Base-by-base conservation (phyloP, 2,797 vertebrate genomes). In the Eulemur rubriventer region DNA sequence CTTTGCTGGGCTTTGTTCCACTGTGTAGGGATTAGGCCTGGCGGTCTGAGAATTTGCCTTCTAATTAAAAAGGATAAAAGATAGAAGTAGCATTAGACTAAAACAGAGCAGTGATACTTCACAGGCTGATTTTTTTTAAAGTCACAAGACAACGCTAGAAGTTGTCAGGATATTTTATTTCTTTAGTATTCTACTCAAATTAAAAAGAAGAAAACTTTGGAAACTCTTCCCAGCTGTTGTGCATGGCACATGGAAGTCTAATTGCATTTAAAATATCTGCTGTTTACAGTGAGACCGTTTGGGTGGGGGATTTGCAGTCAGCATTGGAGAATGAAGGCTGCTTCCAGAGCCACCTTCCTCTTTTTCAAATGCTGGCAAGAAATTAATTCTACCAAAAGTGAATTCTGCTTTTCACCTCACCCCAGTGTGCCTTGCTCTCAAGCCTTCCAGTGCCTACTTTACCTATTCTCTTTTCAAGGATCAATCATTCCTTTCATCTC, bases 61-160 rank as follows among this genome's bases (percentile, higher is more conserved):
- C 99, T 99, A 99, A 99, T 99, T 99, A 99, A 99, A 99, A 99
- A 99, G 99, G 99, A 99, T 99, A 99, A 99, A 99, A 99, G 99
- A 99, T 99, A 99, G 99, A 99, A 99, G 99, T 99, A 99, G 99
- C 99, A 99, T 99, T 99, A 99, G 99, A 99, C 99, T 99, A 99
- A 99, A 99, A 99, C 99, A 99, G 99, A 99, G 99, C 99, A 99
- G 99, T 99, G 99, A 99, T 99, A 99, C 99, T 99, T 99, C 98
- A 98, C 99, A 98, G 98, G 99, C 99, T 99, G 98, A 96, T 98
- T 93, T 97, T 95, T 76, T 96, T 96, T 92, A 38, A 89, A 98
- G 99, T 99, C 99, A 99, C 99, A 99, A 99, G 99, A 99, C 99
- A 98, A 98, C 73, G 95, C 98, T 97, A 98, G 91, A 99, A 99